Evolutionary conservation across 2,113 vertebrate species (phyloP).

Genomic region (Corythornis madagascariensis): DNA sequence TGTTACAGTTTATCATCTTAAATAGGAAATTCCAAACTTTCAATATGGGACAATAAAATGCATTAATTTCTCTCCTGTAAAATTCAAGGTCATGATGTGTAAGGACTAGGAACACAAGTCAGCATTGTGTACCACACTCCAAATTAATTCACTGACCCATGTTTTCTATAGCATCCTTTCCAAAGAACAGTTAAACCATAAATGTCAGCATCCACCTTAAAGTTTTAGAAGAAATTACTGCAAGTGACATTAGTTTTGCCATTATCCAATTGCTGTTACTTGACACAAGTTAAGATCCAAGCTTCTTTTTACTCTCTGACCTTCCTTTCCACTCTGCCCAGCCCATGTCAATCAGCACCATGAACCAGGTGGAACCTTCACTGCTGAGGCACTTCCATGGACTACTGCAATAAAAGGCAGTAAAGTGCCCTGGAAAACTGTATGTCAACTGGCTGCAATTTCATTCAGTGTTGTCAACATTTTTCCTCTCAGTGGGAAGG

Average conservation of each 20-base stretch:
- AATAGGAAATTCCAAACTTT: not conserved
- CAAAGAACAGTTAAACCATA: not conserved
- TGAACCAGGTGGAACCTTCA: not conserved
- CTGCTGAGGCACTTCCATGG: not conserved
- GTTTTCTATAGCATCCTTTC: not conserved
- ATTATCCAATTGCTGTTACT: not conserved
- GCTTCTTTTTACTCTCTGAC: not conserved
- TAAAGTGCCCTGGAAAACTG: not conserved
- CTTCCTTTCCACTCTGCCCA: not conserved
- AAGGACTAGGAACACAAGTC: not conserved
- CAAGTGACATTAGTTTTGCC: constrained; percentile 4
- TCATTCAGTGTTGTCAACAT: not conserved
- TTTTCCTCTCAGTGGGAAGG: not conserved
- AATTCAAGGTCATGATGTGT: not conserved
- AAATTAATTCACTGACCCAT: not conserved
- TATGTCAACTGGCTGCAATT: not conserved
- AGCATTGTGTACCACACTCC: not conserved
- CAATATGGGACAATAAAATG: not conserved
- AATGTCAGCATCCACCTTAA: not conserved
- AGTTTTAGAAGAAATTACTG: not conserved
- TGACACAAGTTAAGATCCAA: not conserved
- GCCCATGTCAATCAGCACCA: accelerated
- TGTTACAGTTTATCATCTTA: not conserved
- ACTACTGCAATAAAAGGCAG: not conserved
- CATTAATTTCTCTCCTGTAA: not conserved